phyloP scores from a whole-genome alignment of 2,113 vertebrate genomes.

The Mola mola region DNA sequence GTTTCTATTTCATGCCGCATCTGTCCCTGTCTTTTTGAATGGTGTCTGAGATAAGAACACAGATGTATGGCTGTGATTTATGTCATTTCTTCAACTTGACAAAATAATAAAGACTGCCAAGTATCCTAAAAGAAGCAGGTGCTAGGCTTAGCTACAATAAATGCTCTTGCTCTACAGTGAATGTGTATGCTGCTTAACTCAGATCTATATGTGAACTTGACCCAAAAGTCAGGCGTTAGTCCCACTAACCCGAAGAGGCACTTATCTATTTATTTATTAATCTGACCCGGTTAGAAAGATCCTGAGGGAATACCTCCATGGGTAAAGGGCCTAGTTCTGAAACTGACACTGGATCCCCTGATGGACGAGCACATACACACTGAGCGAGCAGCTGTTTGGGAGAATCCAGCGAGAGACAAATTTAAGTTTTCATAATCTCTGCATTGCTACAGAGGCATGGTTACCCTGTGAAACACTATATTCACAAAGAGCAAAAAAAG shows the following conservation, averaged over 20 bases:
- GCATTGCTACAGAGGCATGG: slow-evolving; percentile 44
- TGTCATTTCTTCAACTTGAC: neutral
- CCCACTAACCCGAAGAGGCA: slow-evolving; percentile 61
- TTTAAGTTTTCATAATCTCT: slow-evolving; percentile 65
- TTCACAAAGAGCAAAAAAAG: slow-evolving; percentile 13
- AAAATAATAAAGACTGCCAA: neutral
- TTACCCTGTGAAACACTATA: slow-evolving; percentile 28
- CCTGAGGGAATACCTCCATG: slow-evolving; percentile 58
- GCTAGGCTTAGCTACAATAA: neutral
- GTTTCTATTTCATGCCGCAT: slow-evolving; percentile 27
- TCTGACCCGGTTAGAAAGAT: slow-evolving; percentile 49
- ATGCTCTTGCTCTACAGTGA: neutral
- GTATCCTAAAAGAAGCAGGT: neutral
- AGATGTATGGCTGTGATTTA: neutral
- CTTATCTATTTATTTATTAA: slow-evolving; percentile 68
- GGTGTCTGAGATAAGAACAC: neutral
- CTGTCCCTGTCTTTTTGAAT: neutral
- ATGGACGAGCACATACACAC: slow-evolving; percentile 24
- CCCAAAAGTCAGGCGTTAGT: slow-evolving; percentile 39
- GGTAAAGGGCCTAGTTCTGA: slow-evolving; percentile 54
- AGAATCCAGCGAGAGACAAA: slow-evolving; percentile 35
- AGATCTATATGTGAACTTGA: slow-evolving; percentile 4
- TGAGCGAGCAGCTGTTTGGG: slow-evolving; percentile 71
- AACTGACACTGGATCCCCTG: slow-evolving; percentile 63
- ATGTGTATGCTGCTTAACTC: neutral